These are phyloP conservation scores for Aphelinus atriplicis DNA, from an alignment of 1,140 invertebrate species.

Conservation along the genomic window DNA sequence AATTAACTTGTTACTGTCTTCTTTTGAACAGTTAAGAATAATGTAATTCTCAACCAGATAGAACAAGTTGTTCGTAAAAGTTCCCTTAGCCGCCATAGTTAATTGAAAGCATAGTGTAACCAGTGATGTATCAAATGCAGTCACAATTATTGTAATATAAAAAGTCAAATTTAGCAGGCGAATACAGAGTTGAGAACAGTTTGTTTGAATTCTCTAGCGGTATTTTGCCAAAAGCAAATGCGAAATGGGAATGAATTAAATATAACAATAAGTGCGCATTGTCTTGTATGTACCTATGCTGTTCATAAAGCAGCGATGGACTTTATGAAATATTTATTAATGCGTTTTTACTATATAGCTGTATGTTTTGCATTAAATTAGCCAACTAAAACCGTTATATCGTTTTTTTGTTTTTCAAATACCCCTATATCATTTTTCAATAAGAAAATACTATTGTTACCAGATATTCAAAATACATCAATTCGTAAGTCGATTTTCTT, in stretches of 20 bases:
- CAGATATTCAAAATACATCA: too few species aligned
- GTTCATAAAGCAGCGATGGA: conserved; percentile 15
- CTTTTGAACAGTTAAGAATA: conserved; percentile 16
- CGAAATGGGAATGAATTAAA: too few species aligned
- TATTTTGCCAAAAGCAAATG: conserved; percentile 16
- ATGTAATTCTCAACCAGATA: background rate
- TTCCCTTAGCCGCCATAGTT: conserved; percentile 15
- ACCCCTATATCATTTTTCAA: too few species aligned
- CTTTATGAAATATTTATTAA: conserved; percentile 38
- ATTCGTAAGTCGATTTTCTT: too few species aligned
- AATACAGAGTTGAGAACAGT: background rate
- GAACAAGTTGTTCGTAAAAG: background rate
- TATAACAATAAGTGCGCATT: conserved; percentile 5
- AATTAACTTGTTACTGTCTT: conserved; percentile 19
- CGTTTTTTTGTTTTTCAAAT: too few species aligned
- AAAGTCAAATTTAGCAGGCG: background rate
- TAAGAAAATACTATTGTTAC: too few species aligned
- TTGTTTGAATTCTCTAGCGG: conserved; percentile 9
- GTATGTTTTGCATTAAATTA: conserved; percentile 39
- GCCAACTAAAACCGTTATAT: conserved; percentile 1
- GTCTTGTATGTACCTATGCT: conserved; percentile 7
- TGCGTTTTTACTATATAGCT: conserved; percentile 26
- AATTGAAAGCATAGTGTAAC: background rate
- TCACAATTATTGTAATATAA: conserved; percentile 23
- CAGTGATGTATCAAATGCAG: conserved; percentile 22